Evolutionary conservation across 2,888 invertebrate species (phyloP).

Genomic region (Halictus ligatus): DNA sequence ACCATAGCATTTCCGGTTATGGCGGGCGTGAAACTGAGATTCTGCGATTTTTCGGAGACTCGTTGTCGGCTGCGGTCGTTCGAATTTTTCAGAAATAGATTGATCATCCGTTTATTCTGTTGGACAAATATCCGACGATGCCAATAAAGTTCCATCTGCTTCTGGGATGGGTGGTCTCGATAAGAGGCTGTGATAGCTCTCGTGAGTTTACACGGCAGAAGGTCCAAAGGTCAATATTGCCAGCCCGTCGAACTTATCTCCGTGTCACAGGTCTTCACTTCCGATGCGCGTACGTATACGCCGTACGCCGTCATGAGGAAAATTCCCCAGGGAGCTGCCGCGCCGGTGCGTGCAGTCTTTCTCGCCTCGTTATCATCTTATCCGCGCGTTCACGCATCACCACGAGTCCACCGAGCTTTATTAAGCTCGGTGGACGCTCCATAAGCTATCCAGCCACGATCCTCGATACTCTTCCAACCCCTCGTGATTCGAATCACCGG

Average conservation of each 20-base stretch:
- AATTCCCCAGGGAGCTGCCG: slow-evolving; percentile 52
- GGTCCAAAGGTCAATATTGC: slow-evolving; percentile 73
- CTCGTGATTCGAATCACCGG: not conserved
- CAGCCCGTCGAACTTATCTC: slow-evolving; percentile 70
- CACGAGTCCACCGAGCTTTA: slow-evolving; percentile 55
- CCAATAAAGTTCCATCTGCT: slow-evolving; percentile 57
- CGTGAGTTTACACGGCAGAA: slow-evolving; percentile 61
- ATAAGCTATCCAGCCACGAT: not conserved
- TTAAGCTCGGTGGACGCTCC: slow-evolving; percentile 44
- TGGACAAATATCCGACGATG: slow-evolving; percentile 15
- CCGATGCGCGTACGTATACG: slow-evolving; percentile 41
- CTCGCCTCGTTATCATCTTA: slow-evolving; percentile 60
- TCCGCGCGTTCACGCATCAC: slow-evolving; percentile 57
- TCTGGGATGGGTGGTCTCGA: slow-evolving; percentile 45
- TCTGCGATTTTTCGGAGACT: not conserved
- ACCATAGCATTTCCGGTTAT: too few relatives aligned
- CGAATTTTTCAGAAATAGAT: not conserved
- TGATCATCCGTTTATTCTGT: not conserved
- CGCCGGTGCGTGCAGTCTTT: slow-evolving; percentile 60
- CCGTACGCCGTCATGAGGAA: slow-evolving; percentile 53
- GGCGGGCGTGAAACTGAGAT: not conserved
- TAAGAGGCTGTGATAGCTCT: slow-evolving; percentile 57
- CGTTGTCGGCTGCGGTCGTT: not conserved
- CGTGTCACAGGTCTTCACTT: slow-evolving; percentile 64
- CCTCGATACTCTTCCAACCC: slow-evolving; percentile 5